Percentiles rank a stretch among this genome's conserved stretches.
phyloP scores from a whole-genome alignment of 2,888 invertebrate species.

The Norana najaformis region DNA sequence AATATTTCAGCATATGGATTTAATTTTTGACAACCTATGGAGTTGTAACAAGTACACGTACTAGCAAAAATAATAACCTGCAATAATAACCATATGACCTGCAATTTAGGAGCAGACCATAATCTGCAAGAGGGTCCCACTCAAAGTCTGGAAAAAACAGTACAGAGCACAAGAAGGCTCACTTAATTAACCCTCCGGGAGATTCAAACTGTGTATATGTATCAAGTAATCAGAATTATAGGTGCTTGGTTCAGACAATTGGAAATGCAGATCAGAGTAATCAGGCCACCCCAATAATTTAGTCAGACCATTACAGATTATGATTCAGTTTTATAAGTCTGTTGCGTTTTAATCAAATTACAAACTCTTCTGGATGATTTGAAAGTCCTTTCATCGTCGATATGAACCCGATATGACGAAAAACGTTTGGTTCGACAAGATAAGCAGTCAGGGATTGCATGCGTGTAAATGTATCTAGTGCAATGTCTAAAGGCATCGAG shows the following conservation, averaged over 20 bases:
- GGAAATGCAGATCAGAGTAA: background rate
- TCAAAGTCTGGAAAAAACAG: too few relatives aligned
- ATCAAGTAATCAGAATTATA: background rate
- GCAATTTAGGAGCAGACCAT: background rate
- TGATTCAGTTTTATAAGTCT: background rate
- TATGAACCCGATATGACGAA: conserved; percentile 33
- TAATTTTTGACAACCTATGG: too few relatives aligned
- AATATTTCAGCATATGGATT: too few relatives aligned
- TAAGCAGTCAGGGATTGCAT: background rate
- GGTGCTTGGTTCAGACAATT: background rate
- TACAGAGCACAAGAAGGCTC: too few relatives aligned
- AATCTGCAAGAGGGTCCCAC: background rate
- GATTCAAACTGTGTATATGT: background rate
- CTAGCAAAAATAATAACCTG: background rate
- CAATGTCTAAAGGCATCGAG: conserved; percentile 25
- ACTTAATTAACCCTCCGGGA: background rate
- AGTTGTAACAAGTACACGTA: too few relatives aligned
- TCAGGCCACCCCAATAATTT: background rate
- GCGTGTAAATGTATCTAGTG: background rate
- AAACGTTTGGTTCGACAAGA: conserved; percentile 35
- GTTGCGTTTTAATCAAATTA: background rate
- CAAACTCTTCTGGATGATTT: conserved; percentile 29
- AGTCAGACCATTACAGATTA: background rate
- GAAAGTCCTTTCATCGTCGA: conserved; percentile 36
- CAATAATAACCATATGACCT: background rate